Evolutionary conservation across 2,113 vertebrate genomes (phyloP).

Genomic region (Ondatra zibethicus): DNA sequence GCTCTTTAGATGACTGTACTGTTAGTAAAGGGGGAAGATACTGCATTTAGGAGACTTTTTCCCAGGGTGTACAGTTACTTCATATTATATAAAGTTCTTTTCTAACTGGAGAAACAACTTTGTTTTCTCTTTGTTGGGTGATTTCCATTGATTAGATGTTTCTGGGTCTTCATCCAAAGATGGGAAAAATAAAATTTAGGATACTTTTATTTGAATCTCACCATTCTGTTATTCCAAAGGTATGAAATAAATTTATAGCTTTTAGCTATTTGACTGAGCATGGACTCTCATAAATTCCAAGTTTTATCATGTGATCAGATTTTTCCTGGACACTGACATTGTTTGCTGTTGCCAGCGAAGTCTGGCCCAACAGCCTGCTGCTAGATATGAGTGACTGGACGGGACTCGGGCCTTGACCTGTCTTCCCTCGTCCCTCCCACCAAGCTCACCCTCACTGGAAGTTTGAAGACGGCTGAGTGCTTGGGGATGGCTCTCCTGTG

Average conservation of each 20-base stretch:
- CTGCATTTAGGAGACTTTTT: constrained; percentile 65
- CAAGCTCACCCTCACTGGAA: constrained; percentile 55
- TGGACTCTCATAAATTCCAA: constrained; percentile 74
- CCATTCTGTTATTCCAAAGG: constrained; percentile 58
- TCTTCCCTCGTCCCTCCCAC: constrained; percentile 65
- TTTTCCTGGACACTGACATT: constrained; percentile 75
- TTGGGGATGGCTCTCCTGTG: constrained; percentile 57
- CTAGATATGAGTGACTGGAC: constrained; percentile 60
- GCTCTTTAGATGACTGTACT: constrained; percentile 62
- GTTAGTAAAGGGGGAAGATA: constrained; percentile 50
- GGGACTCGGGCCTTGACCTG: constrained; percentile 68
- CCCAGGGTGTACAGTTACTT: constrained; percentile 67
- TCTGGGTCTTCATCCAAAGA: constrained; percentile 55
- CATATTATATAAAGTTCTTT: constrained; percentile 67
- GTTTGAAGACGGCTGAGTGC: constrained; percentile 54
- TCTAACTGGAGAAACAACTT: constrained; percentile 55
- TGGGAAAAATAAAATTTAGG: constrained; percentile 35
- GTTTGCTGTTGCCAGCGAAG: constrained; percentile 56
- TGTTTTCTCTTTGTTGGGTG: constrained; percentile 64
- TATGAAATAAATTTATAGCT: constrained; percentile 74
- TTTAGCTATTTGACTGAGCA: constrained; percentile 75
- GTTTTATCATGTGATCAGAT: constrained; percentile 72
- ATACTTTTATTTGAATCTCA: constrained; percentile 46
- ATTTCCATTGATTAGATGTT: constrained; percentile 59
- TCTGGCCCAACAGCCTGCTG: constrained; percentile 25